Evolutionary conservation across 2,113 vertebrate genomes (phyloP).

Genomic region (Cinclus mexicanus): DNA sequence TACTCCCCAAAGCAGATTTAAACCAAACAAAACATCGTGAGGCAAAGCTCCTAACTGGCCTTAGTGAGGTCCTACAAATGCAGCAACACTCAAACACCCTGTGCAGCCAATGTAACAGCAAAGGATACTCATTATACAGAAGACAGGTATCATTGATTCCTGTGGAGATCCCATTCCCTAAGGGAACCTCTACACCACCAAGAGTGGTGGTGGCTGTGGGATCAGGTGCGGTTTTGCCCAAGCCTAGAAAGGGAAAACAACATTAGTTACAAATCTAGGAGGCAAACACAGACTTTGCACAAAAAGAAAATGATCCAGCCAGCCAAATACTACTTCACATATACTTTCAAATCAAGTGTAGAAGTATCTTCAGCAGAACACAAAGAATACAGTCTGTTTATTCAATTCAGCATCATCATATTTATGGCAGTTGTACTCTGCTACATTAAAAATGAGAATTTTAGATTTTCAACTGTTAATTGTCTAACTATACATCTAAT

Average conservation of each 20-base stretch:
- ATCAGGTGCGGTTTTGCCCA: slow-evolving; percentile 94
- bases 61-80: neutral
- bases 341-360: neutral
- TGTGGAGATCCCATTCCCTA: slow-evolving; percentile 86
- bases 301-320: neutral
- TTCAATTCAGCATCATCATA: neutral
- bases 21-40: neutral
- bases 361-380: neutral
- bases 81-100: neutral
- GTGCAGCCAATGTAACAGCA: neutral
- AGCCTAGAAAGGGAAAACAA: slow-evolving; percentile 73
- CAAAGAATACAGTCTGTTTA: neutral
- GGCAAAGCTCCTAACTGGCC: neutral
- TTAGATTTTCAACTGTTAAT: neutral
- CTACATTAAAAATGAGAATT: neutral
- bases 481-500: neutral
- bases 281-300: neutral
- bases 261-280: neutral
- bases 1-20: neutral
- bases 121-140: slow-evolving; percentile 99
- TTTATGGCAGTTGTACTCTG: accelerated
- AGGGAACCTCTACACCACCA: slow-evolving; percentile 89
- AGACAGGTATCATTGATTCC: slow-evolving; percentile 92
- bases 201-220: slow-evolving; percentile 81
- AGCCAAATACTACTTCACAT: neutral